These are phyloP conservation scores for Scomber colias DNA, from an alignment of 2,113 vertebrate species.

Conservation along the genomic window DNA sequence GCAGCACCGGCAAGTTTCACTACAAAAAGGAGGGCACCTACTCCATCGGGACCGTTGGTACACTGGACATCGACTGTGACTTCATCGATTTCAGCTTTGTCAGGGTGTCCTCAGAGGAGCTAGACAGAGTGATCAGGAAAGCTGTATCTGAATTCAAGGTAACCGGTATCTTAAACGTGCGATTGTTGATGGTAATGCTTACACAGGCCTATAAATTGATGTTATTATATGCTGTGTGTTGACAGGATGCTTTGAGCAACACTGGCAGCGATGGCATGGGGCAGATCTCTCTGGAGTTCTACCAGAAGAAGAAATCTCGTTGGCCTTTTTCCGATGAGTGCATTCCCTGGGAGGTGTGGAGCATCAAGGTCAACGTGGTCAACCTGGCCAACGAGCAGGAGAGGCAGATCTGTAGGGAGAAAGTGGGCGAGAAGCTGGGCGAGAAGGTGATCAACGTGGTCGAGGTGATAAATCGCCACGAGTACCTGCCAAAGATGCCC, in stretches of 20 bases:
- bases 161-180: neutral
- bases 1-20: constrained; percentile 99
- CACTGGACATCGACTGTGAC: constrained; percentile 95
- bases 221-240: constrained; percentile 5
- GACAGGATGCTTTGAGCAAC: constrained; percentile 91
- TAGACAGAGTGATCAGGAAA: constrained; percentile 94
- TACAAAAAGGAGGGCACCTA: constrained; percentile 99
- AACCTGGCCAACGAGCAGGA: constrained; percentile 97
- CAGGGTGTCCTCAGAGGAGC: constrained; percentile 93
- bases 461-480: constrained; percentile 97
- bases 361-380: constrained; percentile 96
- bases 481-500: constrained; percentile 99
- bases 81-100: constrained; percentile 97
- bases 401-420: constrained; percentile 97
- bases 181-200: neutral
- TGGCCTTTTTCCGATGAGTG: constrained; percentile 99
- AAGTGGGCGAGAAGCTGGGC: constrained; percentile 96
- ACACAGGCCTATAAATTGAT: neutral
- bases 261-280: constrained; percentile 95
- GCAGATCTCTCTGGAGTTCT: constrained; percentile 97
- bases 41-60: constrained; percentile 97
- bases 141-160: constrained; percentile 96
- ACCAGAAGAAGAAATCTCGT: constrained; percentile 98
- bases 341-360: constrained; percentile 99
- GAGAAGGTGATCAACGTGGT: constrained; percentile 98